Conservation (phyloP, 2,888 invertebrate species). For the Lacanobia oleracea region DNA sequence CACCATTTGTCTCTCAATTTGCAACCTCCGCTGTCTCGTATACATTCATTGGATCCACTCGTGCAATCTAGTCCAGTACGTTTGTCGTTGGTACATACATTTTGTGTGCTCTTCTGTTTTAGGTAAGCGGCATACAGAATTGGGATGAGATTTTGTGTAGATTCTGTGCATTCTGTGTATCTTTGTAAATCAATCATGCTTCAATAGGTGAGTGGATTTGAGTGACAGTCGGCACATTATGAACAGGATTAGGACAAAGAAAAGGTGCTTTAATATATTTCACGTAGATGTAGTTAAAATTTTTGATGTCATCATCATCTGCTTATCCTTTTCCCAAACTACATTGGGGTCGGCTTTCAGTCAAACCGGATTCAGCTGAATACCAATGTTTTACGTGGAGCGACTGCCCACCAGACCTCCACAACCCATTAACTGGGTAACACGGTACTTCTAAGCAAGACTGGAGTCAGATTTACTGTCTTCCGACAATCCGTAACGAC, state of each 20-base stretch:
- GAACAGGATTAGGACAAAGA: not conserved
- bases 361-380: too few relatives aligned
- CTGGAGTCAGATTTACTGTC: too few relatives aligned
- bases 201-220: not conserved
- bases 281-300: too few relatives aligned
- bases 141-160: not conserved
- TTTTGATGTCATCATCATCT: too few relatives aligned
- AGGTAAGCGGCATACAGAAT: not conserved
- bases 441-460: too few relatives aligned
- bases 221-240: too few relatives aligned
- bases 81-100: slow-evolving; percentile 27
- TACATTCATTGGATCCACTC: slow-evolving; percentile 52
- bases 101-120: slow-evolving; percentile 15
- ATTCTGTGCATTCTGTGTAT: not conserved
- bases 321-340: too few relatives aligned
- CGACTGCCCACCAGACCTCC: too few relatives aligned
- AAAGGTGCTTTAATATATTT: not conserved
- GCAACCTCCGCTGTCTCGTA: slow-evolving; percentile 37
- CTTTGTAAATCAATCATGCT: not conserved
- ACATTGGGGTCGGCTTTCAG: too few relatives aligned
- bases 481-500: too few relatives aligned
- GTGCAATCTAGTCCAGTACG: slow-evolving; percentile 19
- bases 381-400: too few relatives aligned
- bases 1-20: slow-evolving; percentile 48
- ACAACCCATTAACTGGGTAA: too few relatives aligned